Percentiles rank a stretch among this genome's conserved stretches.
Evolutionary conservation across 2,888 invertebrate species (phyloP).

Genomic region (Polymixis lichenea): DNA sequence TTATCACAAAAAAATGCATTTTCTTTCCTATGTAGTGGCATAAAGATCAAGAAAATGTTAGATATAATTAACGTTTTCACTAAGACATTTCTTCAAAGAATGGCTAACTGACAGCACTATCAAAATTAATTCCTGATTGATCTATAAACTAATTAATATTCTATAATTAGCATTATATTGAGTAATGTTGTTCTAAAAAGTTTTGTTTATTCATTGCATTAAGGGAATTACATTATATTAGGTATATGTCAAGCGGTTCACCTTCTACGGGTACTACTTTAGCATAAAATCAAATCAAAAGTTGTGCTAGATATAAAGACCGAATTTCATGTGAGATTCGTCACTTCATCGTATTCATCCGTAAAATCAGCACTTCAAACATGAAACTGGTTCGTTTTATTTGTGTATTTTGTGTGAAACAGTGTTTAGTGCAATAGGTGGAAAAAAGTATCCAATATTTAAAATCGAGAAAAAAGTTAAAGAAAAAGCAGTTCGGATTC

Average conservation of each 20-base stretch:
- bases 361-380: conserved; percentile 66
- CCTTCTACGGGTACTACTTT: conserved; percentile 72
- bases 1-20: neutral
- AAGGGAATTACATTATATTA: conserved; percentile 54
- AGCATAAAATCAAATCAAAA: conserved; percentile 62
- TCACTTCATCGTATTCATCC: conserved; percentile 69
- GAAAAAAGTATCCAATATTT: conserved; percentile 12
- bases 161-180: conserved; percentile 29
- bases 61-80: neutral
- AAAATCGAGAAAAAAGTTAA: neutral
- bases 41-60: neutral
- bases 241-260: conserved; percentile 72
- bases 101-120: neutral
- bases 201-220: conserved; percentile 45
- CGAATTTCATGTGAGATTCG: conserved; percentile 63
- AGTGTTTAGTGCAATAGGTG: conserved; percentile 44
- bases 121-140: neutral
- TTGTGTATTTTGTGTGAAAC: conserved; percentile 59
- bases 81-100: neutral
- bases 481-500: conserved; percentile 9
- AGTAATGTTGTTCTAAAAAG: conserved; percentile 41
- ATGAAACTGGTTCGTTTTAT: conserved; percentile 77
- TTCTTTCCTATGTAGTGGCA: neutral
- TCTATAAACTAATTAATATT: conserved; percentile 22
- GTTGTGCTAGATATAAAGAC: conserved; percentile 72